A percentile compares a stretch with the other conserved stretches of the same genome.
Conservation (phyloP, 1,140 invertebrate species). For the Coptotermes formosanus region DNA sequence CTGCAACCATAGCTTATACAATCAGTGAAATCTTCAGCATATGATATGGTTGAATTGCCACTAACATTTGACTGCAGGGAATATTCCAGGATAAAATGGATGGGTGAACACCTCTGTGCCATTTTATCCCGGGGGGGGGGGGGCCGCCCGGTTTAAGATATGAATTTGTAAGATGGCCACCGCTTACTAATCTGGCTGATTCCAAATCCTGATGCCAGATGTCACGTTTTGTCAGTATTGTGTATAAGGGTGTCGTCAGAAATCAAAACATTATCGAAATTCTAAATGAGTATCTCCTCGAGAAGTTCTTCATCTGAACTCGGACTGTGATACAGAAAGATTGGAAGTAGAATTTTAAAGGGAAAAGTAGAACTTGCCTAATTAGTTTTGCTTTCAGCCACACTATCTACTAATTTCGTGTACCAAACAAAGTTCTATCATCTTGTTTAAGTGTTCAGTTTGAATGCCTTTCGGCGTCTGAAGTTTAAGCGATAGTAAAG, state of each 20-base stretch:
- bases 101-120: neutral
- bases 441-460: too few species aligned
- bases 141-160: too few species aligned
- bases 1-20: neutral
- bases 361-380: too few species aligned
- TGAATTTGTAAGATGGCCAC: neutral
- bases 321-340: neutral
- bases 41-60: neutral
- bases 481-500: too few species aligned
- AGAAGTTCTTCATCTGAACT: neutral
- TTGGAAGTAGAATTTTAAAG: neutral
- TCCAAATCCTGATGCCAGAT: neutral
- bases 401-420: too few species aligned
- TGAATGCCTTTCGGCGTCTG: too few species aligned
- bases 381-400: too few species aligned
- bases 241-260: neutral
- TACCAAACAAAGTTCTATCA: too few species aligned
- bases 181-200: neutral
- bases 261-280: neutral
- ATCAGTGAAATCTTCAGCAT: neutral
- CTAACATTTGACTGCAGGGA: neutral
- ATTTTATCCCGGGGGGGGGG: neutral
- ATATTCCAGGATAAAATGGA: neutral
- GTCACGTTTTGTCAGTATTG: slow-evolving; percentile 1
- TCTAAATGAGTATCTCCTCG: neutral